These are phyloP conservation scores for Emesis furor DNA, from an alignment of 2,888 invertebrate genomes.

Conservation along the genomic window DNA sequence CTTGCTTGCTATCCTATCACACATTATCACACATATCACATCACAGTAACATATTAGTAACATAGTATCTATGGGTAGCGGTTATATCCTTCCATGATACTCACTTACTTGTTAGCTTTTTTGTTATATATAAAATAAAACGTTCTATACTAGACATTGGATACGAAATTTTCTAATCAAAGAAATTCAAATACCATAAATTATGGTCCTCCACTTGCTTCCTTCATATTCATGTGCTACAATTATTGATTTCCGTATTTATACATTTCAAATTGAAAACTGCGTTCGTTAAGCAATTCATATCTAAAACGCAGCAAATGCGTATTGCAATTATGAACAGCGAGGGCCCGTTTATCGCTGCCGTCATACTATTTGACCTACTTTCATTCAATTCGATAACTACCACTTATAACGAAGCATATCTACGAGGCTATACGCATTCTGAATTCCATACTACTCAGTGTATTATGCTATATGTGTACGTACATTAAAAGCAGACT, in stretches of 20 bases:
- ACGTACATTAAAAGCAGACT: constrained; percentile 52
- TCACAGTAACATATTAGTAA: too few relatives aligned
- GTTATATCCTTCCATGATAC: too few relatives aligned
- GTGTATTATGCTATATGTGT: constrained; percentile 62
- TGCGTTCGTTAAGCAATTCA: constrained; percentile 37
- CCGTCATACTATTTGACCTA: constrained; percentile 90
- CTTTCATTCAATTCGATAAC: constrained; percentile 86
- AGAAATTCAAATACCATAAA: background rate
- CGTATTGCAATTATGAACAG: constrained; percentile 86
- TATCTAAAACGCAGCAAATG: constrained; percentile 57
- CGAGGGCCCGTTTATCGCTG: constrained; percentile 88
- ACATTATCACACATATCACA: too few relatives aligned
- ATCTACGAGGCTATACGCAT: constrained; percentile 80
- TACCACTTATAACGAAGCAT: constrained; percentile 82
- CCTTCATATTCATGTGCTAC: background rate
- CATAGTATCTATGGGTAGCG: too few relatives aligned
- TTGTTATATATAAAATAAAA: too few relatives aligned
- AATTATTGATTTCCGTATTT: background rate
- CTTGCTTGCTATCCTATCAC: too few relatives aligned
- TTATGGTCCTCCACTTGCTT: background rate
- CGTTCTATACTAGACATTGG: too few relatives aligned
- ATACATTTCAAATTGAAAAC: background rate
- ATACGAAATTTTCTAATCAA: too few relatives aligned
- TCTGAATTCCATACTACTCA: constrained; percentile 76
- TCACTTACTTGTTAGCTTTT: too few relatives aligned